Evolutionary conservation across 2,113 vertebrate genomes (phyloP), one percentile per base, ranked within the genome.

Genomic region (Phoxinus phoxinus): DNA sequence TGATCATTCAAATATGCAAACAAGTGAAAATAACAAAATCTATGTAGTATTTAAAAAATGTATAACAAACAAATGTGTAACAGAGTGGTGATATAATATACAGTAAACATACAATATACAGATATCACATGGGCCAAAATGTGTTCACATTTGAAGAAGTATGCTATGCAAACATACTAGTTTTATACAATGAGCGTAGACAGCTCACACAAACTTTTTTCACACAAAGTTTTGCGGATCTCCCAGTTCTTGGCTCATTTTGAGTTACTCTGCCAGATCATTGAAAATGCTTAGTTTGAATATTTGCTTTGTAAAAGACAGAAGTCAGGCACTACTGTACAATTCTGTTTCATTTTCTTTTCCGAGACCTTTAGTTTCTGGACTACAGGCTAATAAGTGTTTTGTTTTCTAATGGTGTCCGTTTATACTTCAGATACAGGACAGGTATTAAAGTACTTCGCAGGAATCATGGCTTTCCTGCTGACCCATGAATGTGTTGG

Each of bases 401-500:
- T 41, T 67, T 67, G 15, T 69, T 69, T 69, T 21, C 65, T 67
- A 67, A 8, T 19, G 8, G 8, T 37, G 19, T 56, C 5, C 58
- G 4, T 25, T 9, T 27, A 25, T 46, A 11, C 8, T 3, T 27
- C 32, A 19, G 48, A 23, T 73, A 92, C 93, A 93, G 93, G 87
- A 59, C n/a, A 48, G 67, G 84, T 83, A 85, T 59, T 46, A 46
- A 88, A 65, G 79, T 87, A 78, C 56, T 56, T 71, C 8, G 25
- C 86, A 48, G 59, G 37, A 58, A 21, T 92, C 32, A 25, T 82
- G 44, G 86, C 80, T 75, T 69, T 92, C 44, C 37, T 92, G 0
- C 41, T 90, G 30, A 77, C 71, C 1, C 6, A 86, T 1, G 17
- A 63, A 6, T 44, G 51, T 90, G 84, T 91, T 86, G 87, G 87